Percentiles rank a stretch among this genome's conserved stretches.
Evolutionary conservation across 2,888 invertebrate species (phyloP).

Genomic region (Meloe dianella): DNA sequence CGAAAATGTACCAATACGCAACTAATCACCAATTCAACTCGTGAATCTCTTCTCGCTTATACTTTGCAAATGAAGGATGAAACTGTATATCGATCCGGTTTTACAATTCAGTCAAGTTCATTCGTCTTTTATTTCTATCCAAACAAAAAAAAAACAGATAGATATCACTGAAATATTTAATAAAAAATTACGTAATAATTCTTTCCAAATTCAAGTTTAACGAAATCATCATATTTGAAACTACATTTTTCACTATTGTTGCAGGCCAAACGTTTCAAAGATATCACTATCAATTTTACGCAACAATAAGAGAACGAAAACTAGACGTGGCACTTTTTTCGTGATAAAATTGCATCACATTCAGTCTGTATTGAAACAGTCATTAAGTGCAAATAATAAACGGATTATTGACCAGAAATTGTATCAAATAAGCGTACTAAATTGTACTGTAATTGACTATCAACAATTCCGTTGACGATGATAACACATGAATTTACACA

Average conservation of each 20-base stretch:
- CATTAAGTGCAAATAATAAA: background rate
- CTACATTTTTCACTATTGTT: too few relatives aligned
- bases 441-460: background rate
- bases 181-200: background rate
- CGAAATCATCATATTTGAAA: too few relatives aligned
- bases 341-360: background rate
- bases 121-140: too few relatives aligned
- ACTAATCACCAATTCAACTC: background rate
- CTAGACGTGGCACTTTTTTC: too few relatives aligned
- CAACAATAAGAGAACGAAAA: too few relatives aligned
- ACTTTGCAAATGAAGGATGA: background rate
- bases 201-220: background rate
- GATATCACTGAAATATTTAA: too few relatives aligned
- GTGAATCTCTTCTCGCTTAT: background rate
- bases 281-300: too few relatives aligned
- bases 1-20: background rate
- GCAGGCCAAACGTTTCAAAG: too few relatives aligned
- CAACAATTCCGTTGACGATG: background rate
- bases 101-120: conserved; percentile 1
- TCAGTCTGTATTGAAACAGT: background rate
- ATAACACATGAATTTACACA: background rate
- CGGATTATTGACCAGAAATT: background rate
- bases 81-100: background rate
- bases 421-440: background rate
- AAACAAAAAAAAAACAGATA: background rate